Evolutionary conservation across 2,797 vertebrate genomes (phyloP).

Genomic region (Brachymystax lenok): DNA sequence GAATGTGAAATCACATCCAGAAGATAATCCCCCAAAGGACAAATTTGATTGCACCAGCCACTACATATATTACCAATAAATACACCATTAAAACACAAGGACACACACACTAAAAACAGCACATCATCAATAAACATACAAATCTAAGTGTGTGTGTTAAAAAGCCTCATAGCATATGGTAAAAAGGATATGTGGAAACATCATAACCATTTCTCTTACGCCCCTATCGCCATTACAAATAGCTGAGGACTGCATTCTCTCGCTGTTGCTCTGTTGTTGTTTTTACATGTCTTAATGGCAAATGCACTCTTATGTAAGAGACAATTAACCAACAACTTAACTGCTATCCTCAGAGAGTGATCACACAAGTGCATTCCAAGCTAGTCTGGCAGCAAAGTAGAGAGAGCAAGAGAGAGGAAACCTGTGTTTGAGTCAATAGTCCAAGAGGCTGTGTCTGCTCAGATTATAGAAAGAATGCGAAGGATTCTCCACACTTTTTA

Average conservation of each 20-base stretch:
- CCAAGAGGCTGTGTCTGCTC: no score
- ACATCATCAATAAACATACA: no score
- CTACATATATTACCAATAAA: no score
- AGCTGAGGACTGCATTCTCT: slow-evolving; percentile 74
- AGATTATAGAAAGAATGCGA: no score
- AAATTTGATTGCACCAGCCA: no score
- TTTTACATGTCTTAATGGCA: slow-evolving; percentile 76
- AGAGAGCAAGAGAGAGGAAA: background rate
- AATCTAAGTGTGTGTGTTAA: no score
- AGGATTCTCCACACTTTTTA: no score
- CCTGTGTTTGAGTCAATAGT: background rate
- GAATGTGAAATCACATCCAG: slow-evolving; percentile 70
- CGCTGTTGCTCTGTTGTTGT: slow-evolving; percentile 71
- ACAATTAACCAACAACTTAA: slow-evolving; percentile 67
- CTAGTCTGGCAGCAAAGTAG: slow-evolving; percentile 42
- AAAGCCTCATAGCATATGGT: no score
- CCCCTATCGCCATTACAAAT: slow-evolving; percentile 70
- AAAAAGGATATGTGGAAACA: slow-evolving; percentile 18
- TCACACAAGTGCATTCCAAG: slow-evolving; percentile 62
- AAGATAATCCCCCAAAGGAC: no score
- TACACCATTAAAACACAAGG: no score
- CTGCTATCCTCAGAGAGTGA: slow-evolving; percentile 60
- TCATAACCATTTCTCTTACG: slow-evolving; percentile 50
- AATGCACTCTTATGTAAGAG: slow-evolving; percentile 71
- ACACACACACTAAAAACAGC: no score